phyloP scores from a whole-genome alignment of 2,113 vertebrate species.

The Clarias gariepinus region DNA sequence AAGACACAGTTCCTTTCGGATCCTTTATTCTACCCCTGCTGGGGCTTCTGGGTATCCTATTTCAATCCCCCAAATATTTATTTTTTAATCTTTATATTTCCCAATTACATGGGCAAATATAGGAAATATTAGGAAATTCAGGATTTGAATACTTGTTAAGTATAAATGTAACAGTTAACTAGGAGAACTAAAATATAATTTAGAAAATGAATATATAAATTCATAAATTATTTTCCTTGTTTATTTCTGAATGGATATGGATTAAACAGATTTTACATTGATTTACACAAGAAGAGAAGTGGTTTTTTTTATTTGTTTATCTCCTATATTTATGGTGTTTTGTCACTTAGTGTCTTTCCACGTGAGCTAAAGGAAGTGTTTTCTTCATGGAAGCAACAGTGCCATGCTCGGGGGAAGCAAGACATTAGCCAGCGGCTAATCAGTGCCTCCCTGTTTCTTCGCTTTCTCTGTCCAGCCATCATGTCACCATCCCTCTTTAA shows the following conservation, averaged over 20 bases:
- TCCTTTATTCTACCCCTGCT: background rate
- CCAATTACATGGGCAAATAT: background rate
- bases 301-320: background rate
- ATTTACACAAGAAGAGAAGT: background rate
- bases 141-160: background rate
- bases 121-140: background rate
- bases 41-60: background rate
- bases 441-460: constrained; percentile 93
- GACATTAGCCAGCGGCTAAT: constrained; percentile 93
- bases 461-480: constrained; percentile 95
- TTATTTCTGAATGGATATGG: background rate
- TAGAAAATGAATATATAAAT: no score
- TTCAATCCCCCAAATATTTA: no score
- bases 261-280: background rate
- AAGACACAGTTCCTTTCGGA: no score
- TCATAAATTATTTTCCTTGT: background rate
- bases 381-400: constrained; percentile 92
- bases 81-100: background rate
- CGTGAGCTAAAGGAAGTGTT: constrained; percentile 96
- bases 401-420: constrained; percentile 82
- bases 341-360: constrained; percentile 83
- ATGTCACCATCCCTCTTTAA: constrained; percentile 96
- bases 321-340: background rate
- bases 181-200: no score
- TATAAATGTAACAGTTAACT: background rate